A percentile compares a stretch with the other conserved stretches of the same genome.
These are phyloP conservation scores for cat (Felis catus) DNA, from an alignment of 2,113 vertebrate species.

Conservation along the genomic window DNA sequence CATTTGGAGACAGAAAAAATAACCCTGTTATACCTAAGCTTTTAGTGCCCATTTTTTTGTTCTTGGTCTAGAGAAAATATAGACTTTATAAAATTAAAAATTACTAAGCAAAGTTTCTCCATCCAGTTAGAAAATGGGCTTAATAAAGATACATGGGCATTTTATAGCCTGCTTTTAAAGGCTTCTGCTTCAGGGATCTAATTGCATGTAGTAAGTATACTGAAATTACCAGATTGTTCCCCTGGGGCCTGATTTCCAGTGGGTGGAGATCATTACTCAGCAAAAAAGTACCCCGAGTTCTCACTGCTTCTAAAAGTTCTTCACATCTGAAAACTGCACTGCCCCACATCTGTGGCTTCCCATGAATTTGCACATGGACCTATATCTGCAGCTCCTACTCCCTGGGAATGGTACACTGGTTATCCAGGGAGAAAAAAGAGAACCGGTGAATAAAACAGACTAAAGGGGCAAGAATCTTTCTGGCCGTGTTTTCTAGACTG, in stretches of 20 bases:
- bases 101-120: constrained; percentile 6
- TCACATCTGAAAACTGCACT: not conserved
- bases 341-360: constrained; percentile 5
- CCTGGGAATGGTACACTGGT: constrained; percentile 49
- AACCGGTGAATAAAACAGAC: constrained; percentile 66
- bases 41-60: not conserved
- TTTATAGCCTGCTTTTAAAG: constrained; percentile 46
- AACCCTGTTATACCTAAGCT: constrained; percentile 36
- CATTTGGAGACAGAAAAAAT: constrained; percentile 35
- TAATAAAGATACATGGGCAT: constrained; percentile 28
- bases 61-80: not conserved
- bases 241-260: constrained; percentile 35
- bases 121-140: constrained; percentile 33
- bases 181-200: constrained; percentile 36
- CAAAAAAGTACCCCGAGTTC: not conserved
- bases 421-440: constrained; percentile 71
- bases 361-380: constrained; percentile 65
- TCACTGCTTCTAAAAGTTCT: not conserved
- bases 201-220: not conserved
- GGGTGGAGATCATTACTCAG: constrained; percentile 47
- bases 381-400: constrained; percentile 43
- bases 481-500: constrained; percentile 79
- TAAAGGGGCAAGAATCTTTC: constrained; percentile 77
- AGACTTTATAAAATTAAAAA: constrained; percentile 64
- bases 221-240: not conserved